phyloP scores from a whole-genome alignment of 1,140 invertebrate genomes.

The Drosophila nigromelanica region DNA sequence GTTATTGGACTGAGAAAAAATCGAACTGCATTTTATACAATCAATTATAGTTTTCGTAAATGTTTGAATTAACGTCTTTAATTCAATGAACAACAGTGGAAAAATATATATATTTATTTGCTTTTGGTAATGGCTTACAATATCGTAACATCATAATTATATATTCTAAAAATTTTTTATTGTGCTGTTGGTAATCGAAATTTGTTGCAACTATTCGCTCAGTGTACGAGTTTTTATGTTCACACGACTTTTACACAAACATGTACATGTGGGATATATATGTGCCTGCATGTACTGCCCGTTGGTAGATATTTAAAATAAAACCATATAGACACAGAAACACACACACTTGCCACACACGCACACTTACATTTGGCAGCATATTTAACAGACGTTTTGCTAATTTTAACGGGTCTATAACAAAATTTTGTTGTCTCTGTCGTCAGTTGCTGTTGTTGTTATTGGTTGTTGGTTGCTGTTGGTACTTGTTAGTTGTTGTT shows the following conservation, averaged over 20 bases:
- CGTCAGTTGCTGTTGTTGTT: slow-evolving; percentile 20
- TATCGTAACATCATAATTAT: too few species aligned
- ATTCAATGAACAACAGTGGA: too few species aligned
- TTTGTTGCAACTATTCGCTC: too few species aligned
- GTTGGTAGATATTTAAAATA: slow-evolving; percentile 64
- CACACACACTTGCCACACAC: slow-evolving; percentile 4
- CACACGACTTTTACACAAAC: too few species aligned
- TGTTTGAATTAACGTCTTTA: too few species aligned
- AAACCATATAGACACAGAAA: slow-evolving; percentile 6
- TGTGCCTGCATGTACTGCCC: slow-evolving; percentile 3
- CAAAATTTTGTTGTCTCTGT: slow-evolving; percentile 50
- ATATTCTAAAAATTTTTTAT: too few species aligned
- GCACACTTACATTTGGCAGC: slow-evolving; percentile 23
- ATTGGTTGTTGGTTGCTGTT: slow-evolving; percentile 14
- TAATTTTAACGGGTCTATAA: slow-evolving; percentile 66
- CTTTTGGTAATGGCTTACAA: too few species aligned
- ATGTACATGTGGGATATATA: not conserved
- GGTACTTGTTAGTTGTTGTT: slow-evolving; percentile 20
- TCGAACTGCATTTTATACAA: too few species aligned
- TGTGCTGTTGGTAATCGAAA: too few species aligned
- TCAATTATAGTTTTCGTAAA: too few species aligned
- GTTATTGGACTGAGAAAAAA: too few species aligned
- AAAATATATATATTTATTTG: too few species aligned
- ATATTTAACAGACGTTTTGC: slow-evolving; percentile 66
- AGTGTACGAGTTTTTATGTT: not conserved